phyloP scores from a whole-genome alignment of 2,113 vertebrate genomes.

The Solenodon paradoxus region DNA sequence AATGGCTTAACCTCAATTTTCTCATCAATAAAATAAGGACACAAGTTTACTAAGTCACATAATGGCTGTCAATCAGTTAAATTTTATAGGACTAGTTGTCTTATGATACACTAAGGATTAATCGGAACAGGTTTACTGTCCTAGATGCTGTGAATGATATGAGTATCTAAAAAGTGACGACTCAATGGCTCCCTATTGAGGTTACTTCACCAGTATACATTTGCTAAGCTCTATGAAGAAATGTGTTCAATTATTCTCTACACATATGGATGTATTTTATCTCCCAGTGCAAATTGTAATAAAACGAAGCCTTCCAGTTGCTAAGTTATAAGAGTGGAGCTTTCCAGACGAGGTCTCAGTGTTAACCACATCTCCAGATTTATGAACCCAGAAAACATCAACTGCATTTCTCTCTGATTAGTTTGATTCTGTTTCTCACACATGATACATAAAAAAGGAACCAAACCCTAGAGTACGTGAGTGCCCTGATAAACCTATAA shows the following conservation, averaged over 20 bases:
- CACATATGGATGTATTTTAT: conserved; percentile 60
- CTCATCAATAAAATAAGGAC: background rate
- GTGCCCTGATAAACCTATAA: conserved; percentile 73
- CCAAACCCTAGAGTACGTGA: conserved; percentile 68
- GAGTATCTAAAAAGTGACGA: background rate
- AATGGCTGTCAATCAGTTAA: background rate
- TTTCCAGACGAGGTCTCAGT: conserved; percentile 58
- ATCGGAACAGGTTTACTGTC: background rate
- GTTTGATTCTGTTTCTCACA: conserved; percentile 68
- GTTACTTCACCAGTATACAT: conserved; percentile 11
- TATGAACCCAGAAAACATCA: conserved; percentile 76
- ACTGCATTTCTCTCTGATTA: conserved; percentile 78
- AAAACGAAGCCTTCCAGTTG: conserved; percentile 68
- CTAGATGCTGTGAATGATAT: background rate
- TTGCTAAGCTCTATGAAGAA: conserved; percentile 51
- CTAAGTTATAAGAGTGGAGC: conserved; percentile 67
- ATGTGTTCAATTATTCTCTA: conserved; percentile 51
- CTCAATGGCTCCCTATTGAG: background rate
- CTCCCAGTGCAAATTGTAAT: conserved; percentile 56
- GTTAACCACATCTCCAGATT: conserved; percentile 69
- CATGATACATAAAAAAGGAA: conserved; percentile 65
- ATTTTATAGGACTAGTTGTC: background rate
- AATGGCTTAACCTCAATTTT: background rate
- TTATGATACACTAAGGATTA: conserved; percentile 14
- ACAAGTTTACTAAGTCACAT: background rate